Evolutionary conservation across 2,113 vertebrate species (phyloP).

Genomic region (Ochotona curzoniae): DNA sequence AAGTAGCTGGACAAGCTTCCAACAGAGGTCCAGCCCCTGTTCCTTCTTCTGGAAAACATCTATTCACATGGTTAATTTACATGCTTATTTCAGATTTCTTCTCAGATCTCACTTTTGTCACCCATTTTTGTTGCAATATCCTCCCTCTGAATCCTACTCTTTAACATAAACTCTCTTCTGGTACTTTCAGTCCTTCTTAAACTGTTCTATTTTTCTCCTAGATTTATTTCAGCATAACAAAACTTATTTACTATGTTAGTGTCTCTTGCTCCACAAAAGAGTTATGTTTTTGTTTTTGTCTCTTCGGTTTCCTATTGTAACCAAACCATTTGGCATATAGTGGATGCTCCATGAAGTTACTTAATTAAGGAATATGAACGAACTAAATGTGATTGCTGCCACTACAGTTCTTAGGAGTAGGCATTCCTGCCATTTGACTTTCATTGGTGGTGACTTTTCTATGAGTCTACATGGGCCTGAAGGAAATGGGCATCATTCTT

Average conservation of each 20-base stretch:
- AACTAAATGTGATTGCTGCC: conserved; percentile 24
- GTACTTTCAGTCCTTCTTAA: neutral
- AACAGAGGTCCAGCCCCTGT: neutral
- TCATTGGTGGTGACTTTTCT: neutral
- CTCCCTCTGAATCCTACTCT: neutral
- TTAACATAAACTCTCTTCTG: neutral
- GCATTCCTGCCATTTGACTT: neutral
- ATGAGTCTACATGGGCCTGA: neutral
- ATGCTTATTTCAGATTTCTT: neutral
- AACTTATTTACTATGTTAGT: neutral
- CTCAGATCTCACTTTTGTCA: neutral
- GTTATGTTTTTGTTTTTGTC: conserved; percentile 44
- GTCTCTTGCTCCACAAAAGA: neutral
- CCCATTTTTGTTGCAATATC: neutral
- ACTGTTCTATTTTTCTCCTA: neutral
- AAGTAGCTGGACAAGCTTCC: neutral
- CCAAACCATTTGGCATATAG: conserved; percentile 7
- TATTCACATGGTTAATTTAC: neutral
- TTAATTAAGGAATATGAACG: conserved; percentile 22
- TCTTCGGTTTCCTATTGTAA: conserved; percentile 45
- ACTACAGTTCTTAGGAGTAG: neutral
- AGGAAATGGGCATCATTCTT: fast-evolving
- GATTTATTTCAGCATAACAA: neutral
- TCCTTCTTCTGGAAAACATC: neutral
- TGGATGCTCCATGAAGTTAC: neutral